phyloP scores from a whole-genome alignment of 2,113 vertebrate species.

The Pipa parva region DNA sequence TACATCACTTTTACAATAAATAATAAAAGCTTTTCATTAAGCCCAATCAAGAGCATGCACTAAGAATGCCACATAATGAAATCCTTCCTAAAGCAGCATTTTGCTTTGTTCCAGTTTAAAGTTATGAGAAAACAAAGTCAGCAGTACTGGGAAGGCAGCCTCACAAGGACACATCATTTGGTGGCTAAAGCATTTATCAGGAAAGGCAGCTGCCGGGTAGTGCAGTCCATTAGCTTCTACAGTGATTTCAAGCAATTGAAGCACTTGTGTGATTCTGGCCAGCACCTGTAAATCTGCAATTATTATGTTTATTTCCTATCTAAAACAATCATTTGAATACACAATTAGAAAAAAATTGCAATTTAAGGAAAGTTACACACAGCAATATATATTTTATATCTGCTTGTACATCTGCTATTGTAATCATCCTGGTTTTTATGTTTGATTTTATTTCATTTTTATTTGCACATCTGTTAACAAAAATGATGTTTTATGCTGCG shows the following conservation, averaged over 20 bases:
- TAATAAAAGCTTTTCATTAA: too few relatives aligned
- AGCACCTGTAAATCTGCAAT: constrained; percentile 31
- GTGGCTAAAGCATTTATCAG: constrained; percentile 18
- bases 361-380: not conserved
- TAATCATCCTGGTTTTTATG: not conserved
- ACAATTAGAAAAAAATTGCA: constrained; percentile 26
- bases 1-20: too few relatives aligned
- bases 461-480: constrained; percentile 1
- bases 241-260: constrained; percentile 7
- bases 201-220: constrained; percentile 18
- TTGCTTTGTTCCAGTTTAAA: not conserved
- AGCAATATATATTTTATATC: constrained; percentile 3
- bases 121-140: not conserved
- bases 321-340: constrained; percentile 26
- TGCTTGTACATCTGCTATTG: constrained; percentile 20
- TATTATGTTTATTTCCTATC: constrained; percentile 8
- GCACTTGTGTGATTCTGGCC: constrained; percentile 1
- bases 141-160: not conserved
- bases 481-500: not conserved
- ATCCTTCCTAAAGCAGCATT: not conserved
- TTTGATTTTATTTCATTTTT: not conserved
- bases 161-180: not conserved
- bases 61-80: too few relatives aligned
- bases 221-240: constrained; percentile 25
- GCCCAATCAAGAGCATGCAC: too few relatives aligned